These are phyloP conservation scores for Steatornis caripensis DNA, from an alignment of 2,113 vertebrate genomes.

Conservation along the genomic window DNA sequence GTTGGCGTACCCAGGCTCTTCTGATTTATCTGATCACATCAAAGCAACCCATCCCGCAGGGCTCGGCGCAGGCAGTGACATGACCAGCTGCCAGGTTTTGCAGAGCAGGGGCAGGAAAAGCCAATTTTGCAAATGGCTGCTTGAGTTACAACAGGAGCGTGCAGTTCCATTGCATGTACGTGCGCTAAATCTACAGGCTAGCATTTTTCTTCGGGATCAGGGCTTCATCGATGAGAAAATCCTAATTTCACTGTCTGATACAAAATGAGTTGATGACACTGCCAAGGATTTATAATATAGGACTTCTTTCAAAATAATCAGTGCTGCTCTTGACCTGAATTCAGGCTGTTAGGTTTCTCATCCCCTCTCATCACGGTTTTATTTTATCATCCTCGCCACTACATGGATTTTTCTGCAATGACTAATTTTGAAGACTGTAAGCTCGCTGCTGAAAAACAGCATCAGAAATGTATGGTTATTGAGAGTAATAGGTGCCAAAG, in stretches of 20 bases:
- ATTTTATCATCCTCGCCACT: slow-evolving; percentile 14
- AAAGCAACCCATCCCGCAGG: background rate
- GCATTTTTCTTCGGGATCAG: background rate
- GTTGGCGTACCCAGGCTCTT: background rate
- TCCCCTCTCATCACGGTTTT: background rate
- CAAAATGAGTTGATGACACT: background rate
- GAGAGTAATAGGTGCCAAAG: slow-evolving; percentile 30
- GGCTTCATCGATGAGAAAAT: background rate
- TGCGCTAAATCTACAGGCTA: background rate
- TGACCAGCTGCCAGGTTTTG: background rate
- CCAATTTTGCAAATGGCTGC: background rate
- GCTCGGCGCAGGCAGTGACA: background rate
- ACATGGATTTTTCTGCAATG: slow-evolving; percentile 20
- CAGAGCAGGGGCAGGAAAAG: background rate
- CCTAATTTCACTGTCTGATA: background rate
- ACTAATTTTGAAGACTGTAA: slow-evolving; percentile 49
- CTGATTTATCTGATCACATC: background rate
- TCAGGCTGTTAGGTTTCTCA: slow-evolving; percentile 7
- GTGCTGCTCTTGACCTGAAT: slow-evolving; percentile 41
- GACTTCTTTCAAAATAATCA: background rate
- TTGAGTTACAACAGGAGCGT: background rate
- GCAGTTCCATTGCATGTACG: background rate
- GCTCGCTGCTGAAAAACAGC: background rate
- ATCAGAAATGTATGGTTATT: slow-evolving; percentile 13
- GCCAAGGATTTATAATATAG: background rate